Conservation (phyloP, 2,797 vertebrate species). For the Pachyuromys duprasi region DNA sequence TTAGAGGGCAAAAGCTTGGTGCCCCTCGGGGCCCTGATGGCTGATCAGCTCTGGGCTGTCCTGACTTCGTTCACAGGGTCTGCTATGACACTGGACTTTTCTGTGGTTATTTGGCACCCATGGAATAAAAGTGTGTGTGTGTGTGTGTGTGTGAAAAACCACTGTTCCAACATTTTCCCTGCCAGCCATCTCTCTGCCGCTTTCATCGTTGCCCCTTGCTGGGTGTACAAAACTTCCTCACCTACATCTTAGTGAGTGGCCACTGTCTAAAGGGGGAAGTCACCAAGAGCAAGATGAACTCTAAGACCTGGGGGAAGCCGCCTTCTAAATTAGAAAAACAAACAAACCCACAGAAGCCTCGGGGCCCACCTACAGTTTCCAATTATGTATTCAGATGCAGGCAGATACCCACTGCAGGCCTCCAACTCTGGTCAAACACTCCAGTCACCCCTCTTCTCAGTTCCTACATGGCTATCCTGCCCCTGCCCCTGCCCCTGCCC, state of each 20-base stretch:
- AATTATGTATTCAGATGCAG: background rate
- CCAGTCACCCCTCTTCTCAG: background rate
- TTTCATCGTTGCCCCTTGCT: background rate
- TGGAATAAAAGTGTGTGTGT: background rate
- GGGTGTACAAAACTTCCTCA: background rate
- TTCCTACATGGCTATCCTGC: background rate
- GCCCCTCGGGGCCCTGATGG: background rate
- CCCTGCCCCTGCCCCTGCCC: background rate
- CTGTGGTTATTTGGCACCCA: background rate
- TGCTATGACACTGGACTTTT: background rate
- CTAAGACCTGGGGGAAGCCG: background rate
- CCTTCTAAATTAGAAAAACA: conserved; percentile 2
- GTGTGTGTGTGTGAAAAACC: background rate
- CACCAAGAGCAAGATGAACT: conserved; percentile 40
- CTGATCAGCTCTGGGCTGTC: background rate
- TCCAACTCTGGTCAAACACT: background rate
- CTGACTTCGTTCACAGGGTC: background rate
- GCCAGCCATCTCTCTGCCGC: background rate
- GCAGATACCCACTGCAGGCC: background rate
- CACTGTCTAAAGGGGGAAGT: background rate
- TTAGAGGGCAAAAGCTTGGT: background rate
- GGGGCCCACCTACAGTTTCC: conserved; percentile 12
- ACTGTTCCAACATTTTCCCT: background rate
- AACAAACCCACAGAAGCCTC: background rate
- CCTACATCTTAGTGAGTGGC: background rate